Evolutionary conservation across 2,113 vertebrate genomes (phyloP).

Genomic region (Siniperca knerii): DNA sequence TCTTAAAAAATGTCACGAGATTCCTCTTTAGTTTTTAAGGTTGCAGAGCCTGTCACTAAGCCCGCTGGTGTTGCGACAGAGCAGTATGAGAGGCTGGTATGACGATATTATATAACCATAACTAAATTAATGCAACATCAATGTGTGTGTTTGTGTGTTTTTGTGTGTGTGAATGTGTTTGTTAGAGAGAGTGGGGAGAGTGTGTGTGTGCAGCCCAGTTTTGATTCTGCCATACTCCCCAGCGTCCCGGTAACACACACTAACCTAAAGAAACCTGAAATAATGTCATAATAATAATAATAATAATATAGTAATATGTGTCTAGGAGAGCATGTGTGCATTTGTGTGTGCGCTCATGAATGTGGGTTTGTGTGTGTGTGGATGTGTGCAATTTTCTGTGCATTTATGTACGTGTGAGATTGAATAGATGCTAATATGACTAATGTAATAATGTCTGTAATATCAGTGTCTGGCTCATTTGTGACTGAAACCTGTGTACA

Average conservation of each 20-base stretch:
- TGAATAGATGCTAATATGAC: background rate
- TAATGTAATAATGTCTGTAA: background rate
- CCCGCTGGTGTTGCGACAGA: slow-evolving; percentile 43
- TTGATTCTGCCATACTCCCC: background rate
- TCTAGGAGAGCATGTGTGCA: background rate
- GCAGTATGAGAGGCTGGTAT: slow-evolving; percentile 29
- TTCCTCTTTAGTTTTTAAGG: slow-evolving; percentile 47
- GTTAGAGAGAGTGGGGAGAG: background rate
- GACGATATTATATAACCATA: slow-evolving; percentile 57
- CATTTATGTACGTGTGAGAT: background rate
- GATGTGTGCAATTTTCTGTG: background rate
- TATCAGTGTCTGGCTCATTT: background rate
- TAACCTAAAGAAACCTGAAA: background rate
- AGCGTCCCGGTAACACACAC: background rate
- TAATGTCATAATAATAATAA: too few relatives aligned
- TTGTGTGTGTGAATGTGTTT: background rate
- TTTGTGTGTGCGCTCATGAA: background rate
- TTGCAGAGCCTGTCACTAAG: slow-evolving; percentile 47
- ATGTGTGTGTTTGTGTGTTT: slow-evolving; percentile 4
- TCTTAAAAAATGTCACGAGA: slow-evolving; percentile 51
- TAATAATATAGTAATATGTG: background rate
- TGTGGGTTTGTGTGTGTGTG: too few relatives aligned
- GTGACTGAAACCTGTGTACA: background rate
- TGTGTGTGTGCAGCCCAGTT: background rate
- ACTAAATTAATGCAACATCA: slow-evolving; percentile 51